These are phyloP conservation scores for Cairina moschata DNA, from an alignment of 2,113 vertebrate species.

Conservation along the genomic window DNA sequence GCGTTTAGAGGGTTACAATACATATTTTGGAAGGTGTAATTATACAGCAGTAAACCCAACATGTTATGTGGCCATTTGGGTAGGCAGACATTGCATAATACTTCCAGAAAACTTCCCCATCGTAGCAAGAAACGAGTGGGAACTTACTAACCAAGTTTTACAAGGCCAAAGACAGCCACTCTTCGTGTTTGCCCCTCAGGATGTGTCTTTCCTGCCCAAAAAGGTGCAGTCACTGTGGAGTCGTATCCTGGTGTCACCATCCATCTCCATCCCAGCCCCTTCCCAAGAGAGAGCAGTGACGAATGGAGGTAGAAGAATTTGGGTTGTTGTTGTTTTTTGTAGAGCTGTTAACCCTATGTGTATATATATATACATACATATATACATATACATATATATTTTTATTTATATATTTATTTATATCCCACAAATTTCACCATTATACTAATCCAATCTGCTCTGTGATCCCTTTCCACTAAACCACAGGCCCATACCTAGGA, in stretches of 20 bases:
- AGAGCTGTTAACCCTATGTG: neutral
- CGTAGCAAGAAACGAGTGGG: neutral
- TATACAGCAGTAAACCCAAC: neutral
- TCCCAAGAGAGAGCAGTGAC: neutral
- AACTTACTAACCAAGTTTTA: neutral
- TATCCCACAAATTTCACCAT: neutral
- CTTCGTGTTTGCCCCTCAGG: neutral
- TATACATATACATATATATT: no score
- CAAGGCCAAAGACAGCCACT: neutral
- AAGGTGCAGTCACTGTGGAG: neutral
- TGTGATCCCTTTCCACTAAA: neutral
- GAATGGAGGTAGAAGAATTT: neutral
- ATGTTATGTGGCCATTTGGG: neutral
- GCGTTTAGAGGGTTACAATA: neutral
- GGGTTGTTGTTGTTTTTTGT: neutral
- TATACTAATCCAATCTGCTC: neutral
- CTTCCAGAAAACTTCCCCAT: neutral
- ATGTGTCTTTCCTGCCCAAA: neutral
- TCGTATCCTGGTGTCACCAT: neutral
- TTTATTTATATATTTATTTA: no score
- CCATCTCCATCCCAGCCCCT: neutral
- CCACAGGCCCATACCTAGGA: fast-evolving
- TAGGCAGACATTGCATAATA: neutral
- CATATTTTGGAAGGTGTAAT: neutral
- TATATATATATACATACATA: neutral